Evolutionary conservation across 2,113 vertebrate genomes (phyloP).

Genomic region (Antigone vipio): DNA sequence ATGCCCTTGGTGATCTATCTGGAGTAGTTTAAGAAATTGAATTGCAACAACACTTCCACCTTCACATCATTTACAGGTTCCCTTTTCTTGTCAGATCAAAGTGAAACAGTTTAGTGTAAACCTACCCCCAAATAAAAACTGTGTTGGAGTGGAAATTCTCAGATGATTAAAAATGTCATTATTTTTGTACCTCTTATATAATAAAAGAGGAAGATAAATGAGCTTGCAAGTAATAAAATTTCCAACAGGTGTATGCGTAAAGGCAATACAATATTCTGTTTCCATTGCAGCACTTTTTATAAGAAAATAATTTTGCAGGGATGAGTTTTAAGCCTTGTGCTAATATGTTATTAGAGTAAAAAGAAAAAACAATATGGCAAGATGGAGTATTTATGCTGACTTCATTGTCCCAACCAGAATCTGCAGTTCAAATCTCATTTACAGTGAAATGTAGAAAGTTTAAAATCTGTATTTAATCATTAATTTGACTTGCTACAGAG

Average conservation of each 20-base stretch:
- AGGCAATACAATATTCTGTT: slow-evolving; percentile 2
- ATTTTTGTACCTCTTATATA: background rate
- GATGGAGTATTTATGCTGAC: background rate
- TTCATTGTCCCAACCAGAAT: background rate
- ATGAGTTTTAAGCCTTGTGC: slow-evolving; percentile 41
- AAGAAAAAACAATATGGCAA: background rate
- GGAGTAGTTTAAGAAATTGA: background rate
- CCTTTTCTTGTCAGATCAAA: background rate
- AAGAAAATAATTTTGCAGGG: background rate
- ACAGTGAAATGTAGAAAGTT: slow-evolving; percentile 2
- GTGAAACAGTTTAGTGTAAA: background rate
- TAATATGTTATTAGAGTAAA: slow-evolving; percentile 30
- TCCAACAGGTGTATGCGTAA: background rate
- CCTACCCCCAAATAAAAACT: background rate
- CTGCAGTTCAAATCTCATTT: slow-evolving; percentile 42
- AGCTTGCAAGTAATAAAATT: background rate
- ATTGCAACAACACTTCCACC: background rate
- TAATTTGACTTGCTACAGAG: slow-evolving; percentile 26
- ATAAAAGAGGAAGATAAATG: background rate
- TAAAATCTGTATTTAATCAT: slow-evolving; percentile 52
- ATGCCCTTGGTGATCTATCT: background rate
- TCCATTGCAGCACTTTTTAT: background rate
- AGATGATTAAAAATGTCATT: background rate
- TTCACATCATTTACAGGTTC: background rate
- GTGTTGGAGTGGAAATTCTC: background rate